phyloP scores from a whole-genome alignment of 2,888 invertebrate genomes.

The Sepiola atlantica region DNA sequence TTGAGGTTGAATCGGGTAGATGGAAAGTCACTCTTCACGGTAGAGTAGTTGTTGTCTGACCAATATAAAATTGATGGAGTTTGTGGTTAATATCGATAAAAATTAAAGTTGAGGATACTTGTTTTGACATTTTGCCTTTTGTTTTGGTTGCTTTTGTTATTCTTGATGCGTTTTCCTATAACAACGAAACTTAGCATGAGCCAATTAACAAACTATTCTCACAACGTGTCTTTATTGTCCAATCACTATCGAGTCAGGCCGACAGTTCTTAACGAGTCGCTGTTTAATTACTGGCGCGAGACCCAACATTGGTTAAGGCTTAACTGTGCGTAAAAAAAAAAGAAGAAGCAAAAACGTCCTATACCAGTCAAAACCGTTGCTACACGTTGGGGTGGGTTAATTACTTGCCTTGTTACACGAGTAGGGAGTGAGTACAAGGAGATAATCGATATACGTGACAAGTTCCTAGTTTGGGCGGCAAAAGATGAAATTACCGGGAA shows the following conservation, averaged over 20 bases:
- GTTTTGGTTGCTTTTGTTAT: background rate
- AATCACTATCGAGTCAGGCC: background rate
- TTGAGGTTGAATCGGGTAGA: no score
- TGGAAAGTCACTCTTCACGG: no score
- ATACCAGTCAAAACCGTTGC: background rate
- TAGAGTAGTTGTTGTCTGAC: no score
- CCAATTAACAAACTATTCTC: background rate
- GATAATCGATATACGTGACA: background rate
- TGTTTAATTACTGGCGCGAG: constrained; percentile 15
- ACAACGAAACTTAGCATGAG: background rate
- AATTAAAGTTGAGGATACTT: no score
- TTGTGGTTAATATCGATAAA: no score
- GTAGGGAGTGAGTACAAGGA: background rate
- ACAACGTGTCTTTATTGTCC: background rate
- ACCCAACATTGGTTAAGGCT: background rate
- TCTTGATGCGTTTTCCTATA: background rate
- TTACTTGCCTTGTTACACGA: background rate
- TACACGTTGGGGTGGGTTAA: constrained; percentile 32
- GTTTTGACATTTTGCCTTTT: no score
- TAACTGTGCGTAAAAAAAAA: background rate
- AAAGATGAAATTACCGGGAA: background rate
- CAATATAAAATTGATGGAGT: no score
- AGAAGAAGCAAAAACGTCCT: no score
- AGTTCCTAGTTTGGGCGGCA: background rate
- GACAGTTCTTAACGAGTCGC: background rate